These are phyloP conservation scores for Lycophotia porphyrea DNA, from an alignment of 2,888 invertebrate genomes.

Conservation along the genomic window DNA sequence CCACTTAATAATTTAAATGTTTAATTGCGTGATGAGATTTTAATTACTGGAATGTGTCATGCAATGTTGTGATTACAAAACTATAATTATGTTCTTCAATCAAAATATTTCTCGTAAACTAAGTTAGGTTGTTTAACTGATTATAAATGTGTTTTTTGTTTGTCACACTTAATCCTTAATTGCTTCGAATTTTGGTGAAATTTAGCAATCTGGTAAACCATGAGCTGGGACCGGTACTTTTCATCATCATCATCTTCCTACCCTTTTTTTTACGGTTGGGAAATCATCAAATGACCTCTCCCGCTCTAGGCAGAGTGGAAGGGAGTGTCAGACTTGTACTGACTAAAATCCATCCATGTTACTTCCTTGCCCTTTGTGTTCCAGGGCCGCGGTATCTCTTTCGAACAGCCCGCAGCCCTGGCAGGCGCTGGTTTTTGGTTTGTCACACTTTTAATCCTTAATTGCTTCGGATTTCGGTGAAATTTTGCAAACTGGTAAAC, in stretches of 20 bases:
- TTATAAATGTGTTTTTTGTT: background rate
- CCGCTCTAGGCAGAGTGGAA: too few species aligned
- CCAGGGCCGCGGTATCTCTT: too few species aligned
- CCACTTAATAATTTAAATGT: slow-evolving; percentile 35
- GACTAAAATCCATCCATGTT: too few species aligned
- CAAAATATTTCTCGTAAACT: background rate
- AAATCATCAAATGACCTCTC: too few species aligned
- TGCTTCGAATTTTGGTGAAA: background rate
- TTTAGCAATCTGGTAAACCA: background rate
- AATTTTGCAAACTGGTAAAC: background rate
- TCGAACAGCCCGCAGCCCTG: too few species aligned
- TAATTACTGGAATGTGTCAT: slow-evolving; percentile 17
- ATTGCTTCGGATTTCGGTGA: background rate
- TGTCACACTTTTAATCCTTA: background rate
- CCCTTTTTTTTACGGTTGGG: too few species aligned
- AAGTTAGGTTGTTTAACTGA: background rate
- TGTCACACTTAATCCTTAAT: background rate
- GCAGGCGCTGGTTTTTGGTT: too few species aligned
- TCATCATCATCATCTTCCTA: too few species aligned
- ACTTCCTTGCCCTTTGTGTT: too few species aligned
- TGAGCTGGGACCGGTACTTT: too few species aligned
- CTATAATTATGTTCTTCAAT: background rate
- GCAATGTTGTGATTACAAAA: slow-evolving; percentile 13
- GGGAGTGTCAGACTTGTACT: too few species aligned
- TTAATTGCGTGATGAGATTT: slow-evolving; percentile 41